Evolutionary conservation across 2,113 vertebrate species (phyloP).

Genomic region (Hypanus sabinus): DNA sequence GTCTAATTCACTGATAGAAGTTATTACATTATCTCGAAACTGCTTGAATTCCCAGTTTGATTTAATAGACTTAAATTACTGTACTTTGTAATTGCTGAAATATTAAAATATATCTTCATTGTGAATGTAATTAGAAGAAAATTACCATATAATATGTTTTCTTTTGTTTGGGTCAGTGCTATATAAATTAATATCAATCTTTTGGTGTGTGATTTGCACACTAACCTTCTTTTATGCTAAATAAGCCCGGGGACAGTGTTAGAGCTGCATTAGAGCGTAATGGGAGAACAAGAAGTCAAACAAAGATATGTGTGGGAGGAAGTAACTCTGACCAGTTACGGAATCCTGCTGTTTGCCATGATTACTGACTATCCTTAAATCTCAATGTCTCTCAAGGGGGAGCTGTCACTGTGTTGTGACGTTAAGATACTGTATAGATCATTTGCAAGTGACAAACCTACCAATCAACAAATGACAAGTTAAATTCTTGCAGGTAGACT

Average conservation of each 20-base stretch:
- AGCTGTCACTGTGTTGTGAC: constrained; percentile 48
- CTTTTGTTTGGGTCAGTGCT: constrained; percentile 32
- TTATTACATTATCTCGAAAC: constrained; percentile 18
- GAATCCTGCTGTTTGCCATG: constrained; percentile 48
- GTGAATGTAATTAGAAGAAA: constrained; percentile 31
- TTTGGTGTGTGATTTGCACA: constrained; percentile 9
- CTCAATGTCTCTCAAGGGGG: constrained; percentile 48
- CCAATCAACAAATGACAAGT: constrained; percentile 51
- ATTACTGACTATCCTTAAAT: constrained; percentile 44
- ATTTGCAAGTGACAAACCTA: constrained; percentile 53
- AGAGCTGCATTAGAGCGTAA: constrained; percentile 46
- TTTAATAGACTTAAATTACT: constrained; percentile 37
- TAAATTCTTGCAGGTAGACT: constrained; percentile 49
- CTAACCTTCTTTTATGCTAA: constrained; percentile 15
- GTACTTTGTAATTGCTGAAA: constrained; percentile 30
- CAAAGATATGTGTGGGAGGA: constrained; percentile 50
- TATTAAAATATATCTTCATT: constrained; percentile 31
- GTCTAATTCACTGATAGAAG: not conserved
- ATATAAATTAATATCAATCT: constrained; percentile 9
- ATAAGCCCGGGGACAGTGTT: constrained; percentile 6
- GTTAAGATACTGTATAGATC: constrained; percentile 42
- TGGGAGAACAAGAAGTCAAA: constrained; percentile 45
- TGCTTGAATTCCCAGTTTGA: constrained; percentile 25
- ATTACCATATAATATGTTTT: constrained; percentile 28
- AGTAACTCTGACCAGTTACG: constrained; percentile 46